Evolutionary conservation across 53 echinoderm and acorn worm species (phyloP).

Genomic region (Holothuria leucospilota): DNA sequence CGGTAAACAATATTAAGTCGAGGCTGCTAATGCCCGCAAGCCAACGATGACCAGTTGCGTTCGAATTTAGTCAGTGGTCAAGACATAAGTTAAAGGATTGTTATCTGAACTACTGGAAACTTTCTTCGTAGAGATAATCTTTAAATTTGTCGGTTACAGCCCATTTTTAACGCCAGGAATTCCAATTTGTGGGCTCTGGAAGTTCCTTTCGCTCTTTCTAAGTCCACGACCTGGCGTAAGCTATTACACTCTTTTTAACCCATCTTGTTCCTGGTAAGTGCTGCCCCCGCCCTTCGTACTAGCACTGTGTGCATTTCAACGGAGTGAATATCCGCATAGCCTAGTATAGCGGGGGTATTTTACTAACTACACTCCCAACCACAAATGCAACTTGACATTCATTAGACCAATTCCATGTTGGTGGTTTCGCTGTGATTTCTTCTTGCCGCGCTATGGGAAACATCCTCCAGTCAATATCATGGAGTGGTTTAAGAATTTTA

Average conservation of each 20-base stretch:
- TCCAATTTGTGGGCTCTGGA: too few relatives aligned
- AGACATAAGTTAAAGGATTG: constrained; percentile 31
- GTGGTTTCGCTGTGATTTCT: background rate
- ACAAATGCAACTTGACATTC: too few relatives aligned
- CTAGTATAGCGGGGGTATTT: background rate
- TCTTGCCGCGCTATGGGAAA: background rate
- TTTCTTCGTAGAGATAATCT: background rate
- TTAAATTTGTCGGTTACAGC: too few relatives aligned
- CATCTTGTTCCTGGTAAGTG: constrained; percentile 30
- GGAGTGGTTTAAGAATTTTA: background rate
- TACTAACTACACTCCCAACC: background rate
- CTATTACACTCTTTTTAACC: background rate
- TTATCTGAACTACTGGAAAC: background rate
- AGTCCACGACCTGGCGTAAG: background rate
- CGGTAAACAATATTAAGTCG: constrained; percentile 16
- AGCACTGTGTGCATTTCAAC: background rate
- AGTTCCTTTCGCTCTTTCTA: background rate
- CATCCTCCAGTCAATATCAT: constrained; percentile 3
- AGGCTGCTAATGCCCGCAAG: constrained; percentile 29
- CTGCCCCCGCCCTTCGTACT: constrained; percentile 2
- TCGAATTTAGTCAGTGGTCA: constrained; percentile 57
- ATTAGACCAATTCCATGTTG: constrained; percentile 1
- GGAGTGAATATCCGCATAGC: constrained; percentile 2
- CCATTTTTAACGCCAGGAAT: too few relatives aligned
- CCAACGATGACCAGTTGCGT: constrained; percentile 60